Conservation (phyloP, 2,797 vertebrate species). For the Lepilemur ruficaudatus region DNA sequence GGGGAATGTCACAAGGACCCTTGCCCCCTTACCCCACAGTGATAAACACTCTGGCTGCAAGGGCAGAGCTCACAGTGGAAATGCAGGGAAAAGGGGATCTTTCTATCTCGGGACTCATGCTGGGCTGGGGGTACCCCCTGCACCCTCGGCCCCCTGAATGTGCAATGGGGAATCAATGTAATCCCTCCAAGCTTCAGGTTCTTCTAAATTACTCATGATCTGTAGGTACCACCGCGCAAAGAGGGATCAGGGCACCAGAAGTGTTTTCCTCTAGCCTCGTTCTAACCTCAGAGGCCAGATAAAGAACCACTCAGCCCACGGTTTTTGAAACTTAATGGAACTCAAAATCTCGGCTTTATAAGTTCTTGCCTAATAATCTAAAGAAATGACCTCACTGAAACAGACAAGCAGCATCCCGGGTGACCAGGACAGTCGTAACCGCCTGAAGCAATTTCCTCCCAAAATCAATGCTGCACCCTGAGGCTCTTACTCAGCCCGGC, state of each 20-base stretch:
- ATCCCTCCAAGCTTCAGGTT: not conserved
- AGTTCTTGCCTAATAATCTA: not conserved
- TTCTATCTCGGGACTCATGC: not conserved
- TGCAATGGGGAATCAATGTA: too few relatives aligned
- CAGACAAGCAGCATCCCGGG: not conserved
- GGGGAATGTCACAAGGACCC: not conserved
- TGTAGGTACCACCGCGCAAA: not conserved
- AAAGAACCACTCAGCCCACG: not conserved
- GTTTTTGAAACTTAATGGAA: not conserved
- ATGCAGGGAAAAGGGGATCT: not conserved
- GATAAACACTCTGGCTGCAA: not conserved
- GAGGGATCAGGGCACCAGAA: not conserved
- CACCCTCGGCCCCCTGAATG: rapidly evolving
- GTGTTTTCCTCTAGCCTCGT: not conserved
- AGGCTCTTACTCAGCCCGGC: rapidly evolving
- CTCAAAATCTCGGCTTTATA: not conserved
- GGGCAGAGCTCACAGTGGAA: not conserved
- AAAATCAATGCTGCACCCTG: rapidly evolving
- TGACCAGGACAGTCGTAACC: not conserved
- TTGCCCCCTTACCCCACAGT: rapidly evolving
- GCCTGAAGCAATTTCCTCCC: not conserved
- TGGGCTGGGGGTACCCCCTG: not conserved
- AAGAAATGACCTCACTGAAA: not conserved
- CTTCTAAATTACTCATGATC: not conserved
- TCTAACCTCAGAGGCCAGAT: not conserved